Percentiles rank a stretch among this genome's conserved stretches.
Evolutionary conservation across 2,113 vertebrate species (phyloP).

Genomic region (Ceratotherium simum): DNA sequence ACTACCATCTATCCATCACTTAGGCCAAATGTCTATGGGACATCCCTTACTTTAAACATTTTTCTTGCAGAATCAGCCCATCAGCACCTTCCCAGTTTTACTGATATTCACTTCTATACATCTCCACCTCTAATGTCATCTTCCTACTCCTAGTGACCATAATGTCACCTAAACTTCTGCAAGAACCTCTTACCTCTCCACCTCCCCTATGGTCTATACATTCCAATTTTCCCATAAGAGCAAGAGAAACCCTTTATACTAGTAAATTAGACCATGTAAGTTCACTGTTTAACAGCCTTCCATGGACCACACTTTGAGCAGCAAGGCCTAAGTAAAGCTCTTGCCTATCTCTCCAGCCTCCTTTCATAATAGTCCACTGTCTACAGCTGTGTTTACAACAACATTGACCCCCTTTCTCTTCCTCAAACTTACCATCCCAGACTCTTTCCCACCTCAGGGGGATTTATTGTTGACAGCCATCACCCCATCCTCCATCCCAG

Average conservation of each 20-base stretch:
- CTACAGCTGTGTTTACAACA: too few relatives aligned
- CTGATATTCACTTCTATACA: background rate
- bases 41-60: background rate
- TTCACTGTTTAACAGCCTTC: background rate
- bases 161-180: background rate
- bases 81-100: background rate
- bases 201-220: background rate
- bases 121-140: background rate
- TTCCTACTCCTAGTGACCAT: background rate
- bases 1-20: background rate
- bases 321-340: background rate
- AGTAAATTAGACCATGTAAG: background rate
- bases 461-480: background rate
- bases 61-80: background rate
- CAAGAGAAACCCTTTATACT: background rate
- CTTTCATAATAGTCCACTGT: background rate
- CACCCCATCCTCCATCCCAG: fast-evolving
- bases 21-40: background rate
- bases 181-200: background rate
- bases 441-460: background rate
- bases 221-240: background rate
- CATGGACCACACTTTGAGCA: background rate
- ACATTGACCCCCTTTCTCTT: background rate
- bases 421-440: background rate
- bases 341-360: background rate